Evolutionary conservation across 1,140 invertebrate species (phyloP), one percentile per base, ranked within the genome.

Genomic region (Drosophila bipectinata): DNA sequence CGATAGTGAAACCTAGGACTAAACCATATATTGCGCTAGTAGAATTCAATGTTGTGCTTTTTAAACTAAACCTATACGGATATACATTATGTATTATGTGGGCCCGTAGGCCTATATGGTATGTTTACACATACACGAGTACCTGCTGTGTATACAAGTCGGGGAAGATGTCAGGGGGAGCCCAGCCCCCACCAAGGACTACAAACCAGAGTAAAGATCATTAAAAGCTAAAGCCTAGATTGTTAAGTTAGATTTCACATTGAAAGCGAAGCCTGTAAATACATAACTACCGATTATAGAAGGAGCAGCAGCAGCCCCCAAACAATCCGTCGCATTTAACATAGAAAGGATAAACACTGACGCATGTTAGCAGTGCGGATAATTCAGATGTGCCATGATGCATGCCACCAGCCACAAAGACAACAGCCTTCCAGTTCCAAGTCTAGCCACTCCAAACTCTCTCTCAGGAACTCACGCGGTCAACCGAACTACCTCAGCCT

Each of bases 361-460:
- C 48, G 47, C 66, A 59, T 74, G 21, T 72, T 72, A 73, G 60
- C 48, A 64, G 52, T 63, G 69, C 69, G 55, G 66, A 68, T 68
- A 81, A 85, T 85, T 85, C 82, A 79, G 74, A 78, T 88, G 82
- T 85, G 82, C 82, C 82, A 85, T 85, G 82, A 85, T 85, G 82
- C 55, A 85, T 57, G 79, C 56, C 77, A 72, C 72, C 44, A 47
- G 41, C n/a, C 41, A 14, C 14, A 15, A 18, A 47, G 44, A 15
- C 44, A 47, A 15, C 15, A 69, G 67, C 58, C 69, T 73, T 73
- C 71, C 71, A 74, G 72, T 51, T 74, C 59, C 67, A 57, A 69
- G 59, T 63, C 72, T 64, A 64, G 72, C 59, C 71, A 73, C 51
- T 45, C 44, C 68, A 24, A 78, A 82, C 26, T 28, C 34, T 82